phyloP scores from a whole-genome alignment of 2,888 invertebrate species.

The Cryptophagus acutangulus region DNA sequence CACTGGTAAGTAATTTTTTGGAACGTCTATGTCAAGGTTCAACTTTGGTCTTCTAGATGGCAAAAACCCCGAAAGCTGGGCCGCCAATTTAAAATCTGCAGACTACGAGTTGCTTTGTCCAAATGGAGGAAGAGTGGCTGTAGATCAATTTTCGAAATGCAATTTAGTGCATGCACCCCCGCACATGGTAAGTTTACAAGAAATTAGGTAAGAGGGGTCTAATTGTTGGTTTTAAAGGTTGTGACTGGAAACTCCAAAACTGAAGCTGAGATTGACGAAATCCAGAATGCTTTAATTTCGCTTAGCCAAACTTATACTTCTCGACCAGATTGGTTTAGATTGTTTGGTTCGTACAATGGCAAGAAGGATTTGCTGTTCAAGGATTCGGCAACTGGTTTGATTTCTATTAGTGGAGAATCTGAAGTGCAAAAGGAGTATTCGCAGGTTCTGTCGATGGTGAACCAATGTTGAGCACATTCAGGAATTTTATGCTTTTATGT shows the following conservation, averaged over 20 bases:
- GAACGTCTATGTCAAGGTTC: too few species aligned
- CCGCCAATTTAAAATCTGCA: conserved; percentile 46
- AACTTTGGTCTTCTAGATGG: conserved; percentile 56
- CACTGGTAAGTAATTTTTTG: conserved; percentile 39
- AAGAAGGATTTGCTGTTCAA: conserved; percentile 49
- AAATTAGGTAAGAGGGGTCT: too few species aligned
- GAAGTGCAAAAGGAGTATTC: conserved; percentile 35
- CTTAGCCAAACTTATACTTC: conserved; percentile 54
- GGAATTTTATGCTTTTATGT: too few species aligned
- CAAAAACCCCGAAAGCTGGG: conserved; percentile 54
- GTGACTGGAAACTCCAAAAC: conserved; percentile 45
- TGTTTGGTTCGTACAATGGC: conserved; percentile 59
- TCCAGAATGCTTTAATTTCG: conserved; percentile 59
- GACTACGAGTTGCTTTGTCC: conserved; percentile 62
- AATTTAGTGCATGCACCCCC: conserved; percentile 59
- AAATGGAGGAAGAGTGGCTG: conserved; percentile 54
- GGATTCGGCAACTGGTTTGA: conserved; percentile 49
- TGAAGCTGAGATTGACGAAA: conserved; percentile 50
- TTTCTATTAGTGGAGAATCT: conserved; percentile 39
- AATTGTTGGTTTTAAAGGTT: conserved; percentile 36
- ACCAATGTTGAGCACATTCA: too few species aligned
- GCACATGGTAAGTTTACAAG: conserved; percentile 47
- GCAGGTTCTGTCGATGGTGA: conserved; percentile 27
- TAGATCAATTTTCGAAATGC: conserved; percentile 55
- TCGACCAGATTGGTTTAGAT: conserved; percentile 57